These are phyloP conservation scores for Antheraea mylitta DNA, from an alignment of 1,140 invertebrate species.

Conservation along the genomic window DNA sequence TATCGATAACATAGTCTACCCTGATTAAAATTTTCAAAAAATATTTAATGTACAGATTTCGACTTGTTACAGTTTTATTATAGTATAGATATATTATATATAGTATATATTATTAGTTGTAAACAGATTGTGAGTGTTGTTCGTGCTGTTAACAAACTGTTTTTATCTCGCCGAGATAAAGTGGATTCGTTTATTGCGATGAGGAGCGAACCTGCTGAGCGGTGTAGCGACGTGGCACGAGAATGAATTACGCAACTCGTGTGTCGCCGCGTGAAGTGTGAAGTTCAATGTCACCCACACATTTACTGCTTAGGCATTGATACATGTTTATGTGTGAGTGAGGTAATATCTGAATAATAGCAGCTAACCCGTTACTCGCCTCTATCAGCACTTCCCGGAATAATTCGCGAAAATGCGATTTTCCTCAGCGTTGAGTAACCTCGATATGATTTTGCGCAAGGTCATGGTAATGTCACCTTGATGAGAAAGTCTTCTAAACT, in stretches of 20 bases:
- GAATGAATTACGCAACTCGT: conserved; percentile 60
- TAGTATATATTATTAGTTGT: neutral
- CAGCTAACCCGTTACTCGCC: conserved; percentile 70
- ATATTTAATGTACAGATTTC: too few species aligned
- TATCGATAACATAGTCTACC: too few species aligned
- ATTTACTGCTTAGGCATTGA: conserved; percentile 36
- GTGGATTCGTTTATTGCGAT: neutral
- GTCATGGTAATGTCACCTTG: conserved; percentile 62
- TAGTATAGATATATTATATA: too few species aligned
- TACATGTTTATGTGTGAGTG: conserved; percentile 33
- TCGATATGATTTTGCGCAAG: conserved; percentile 50
- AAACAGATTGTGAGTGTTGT: neutral
- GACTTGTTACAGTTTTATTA: too few species aligned
- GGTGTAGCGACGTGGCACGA: conserved; percentile 16
- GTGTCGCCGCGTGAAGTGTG: conserved; percentile 71
- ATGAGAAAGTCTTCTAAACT: neutral
- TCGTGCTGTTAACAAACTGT: neutral
- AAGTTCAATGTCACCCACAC: conserved; percentile 76
- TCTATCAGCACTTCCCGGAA: conserved; percentile 72
- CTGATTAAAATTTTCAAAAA: too few species aligned
- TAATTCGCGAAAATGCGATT: conserved; percentile 70
- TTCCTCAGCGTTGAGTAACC: conserved; percentile 48
- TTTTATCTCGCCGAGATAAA: neutral
- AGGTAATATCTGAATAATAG: conserved; percentile 62
- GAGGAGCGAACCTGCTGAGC: neutral